Conservation (phyloP, 92 coral and sea anemone species). For the Metridium senile region DNA sequence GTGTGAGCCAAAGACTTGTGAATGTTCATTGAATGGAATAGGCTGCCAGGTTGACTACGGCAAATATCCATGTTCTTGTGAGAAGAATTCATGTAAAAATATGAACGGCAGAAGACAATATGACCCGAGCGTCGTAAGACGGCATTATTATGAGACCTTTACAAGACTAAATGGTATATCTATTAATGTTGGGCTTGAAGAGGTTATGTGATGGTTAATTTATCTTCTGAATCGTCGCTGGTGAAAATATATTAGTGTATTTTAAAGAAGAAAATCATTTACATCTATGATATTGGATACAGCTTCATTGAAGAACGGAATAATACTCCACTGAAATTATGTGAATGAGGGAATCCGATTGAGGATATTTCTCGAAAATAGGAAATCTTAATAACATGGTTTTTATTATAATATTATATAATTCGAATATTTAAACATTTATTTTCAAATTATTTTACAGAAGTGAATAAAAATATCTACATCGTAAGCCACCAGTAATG, state of each 20-base stretch:
- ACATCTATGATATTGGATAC: constrained; percentile 3
- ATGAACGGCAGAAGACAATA: constrained; percentile 85
- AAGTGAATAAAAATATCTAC: constrained; percentile 10
- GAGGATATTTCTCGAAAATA: background rate
- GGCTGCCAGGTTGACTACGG: constrained; percentile 98
- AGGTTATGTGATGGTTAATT: constrained; percentile 10
- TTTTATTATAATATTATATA: background rate
- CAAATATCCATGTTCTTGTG: constrained; percentile 95
- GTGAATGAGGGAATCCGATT: too few relatives aligned
- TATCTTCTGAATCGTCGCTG: background rate
- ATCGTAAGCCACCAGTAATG: background rate
- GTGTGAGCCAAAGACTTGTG: constrained; percentile 91
- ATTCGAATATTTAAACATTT: constrained; percentile 5
- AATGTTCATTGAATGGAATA: constrained; percentile 90
- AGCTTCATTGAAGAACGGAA: too few relatives aligned
- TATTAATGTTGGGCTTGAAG: constrained; percentile 31
- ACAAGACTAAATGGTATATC: constrained; percentile 64
- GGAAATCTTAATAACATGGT: background rate
- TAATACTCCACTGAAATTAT: background rate
- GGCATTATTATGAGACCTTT: constrained; percentile 88
- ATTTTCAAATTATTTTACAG: background rate
- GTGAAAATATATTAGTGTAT: background rate
- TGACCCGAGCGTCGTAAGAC: constrained; percentile 71
- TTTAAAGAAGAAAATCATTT: background rate
- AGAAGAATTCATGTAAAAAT: constrained; percentile 80